A percentile compares a stretch with the other conserved stretches of the same genome.
Conservation (phyloP, 2,113 vertebrate genomes). For the Erythrolamprus reginae region DNA sequence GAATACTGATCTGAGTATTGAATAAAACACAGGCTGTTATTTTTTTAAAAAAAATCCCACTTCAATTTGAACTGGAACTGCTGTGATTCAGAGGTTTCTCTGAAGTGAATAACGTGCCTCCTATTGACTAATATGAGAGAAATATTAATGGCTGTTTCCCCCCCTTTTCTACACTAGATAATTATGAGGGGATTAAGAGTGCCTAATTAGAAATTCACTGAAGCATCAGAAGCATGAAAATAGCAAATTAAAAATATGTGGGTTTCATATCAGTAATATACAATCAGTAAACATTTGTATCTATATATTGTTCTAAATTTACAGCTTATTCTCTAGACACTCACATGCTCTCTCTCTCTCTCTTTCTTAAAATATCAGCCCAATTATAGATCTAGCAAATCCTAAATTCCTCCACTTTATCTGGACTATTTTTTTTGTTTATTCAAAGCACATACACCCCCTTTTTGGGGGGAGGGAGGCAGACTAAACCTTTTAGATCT, state of each 20-base stretch:
- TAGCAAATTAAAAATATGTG: not conserved
- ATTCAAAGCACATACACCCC: not conserved
- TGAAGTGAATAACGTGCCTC: not conserved
- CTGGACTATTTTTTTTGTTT: not conserved
- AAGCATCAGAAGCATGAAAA: not conserved
- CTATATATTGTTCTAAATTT: not conserved
- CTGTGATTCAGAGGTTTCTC: not conserved
- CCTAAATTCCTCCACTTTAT: not conserved
- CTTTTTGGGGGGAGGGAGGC: not conserved
- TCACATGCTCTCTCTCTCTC: not conserved
- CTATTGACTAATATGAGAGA: not conserved
- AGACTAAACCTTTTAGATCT: not conserved
- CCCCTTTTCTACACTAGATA: not conserved
- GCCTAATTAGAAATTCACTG: not conserved
- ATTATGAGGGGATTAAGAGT: not conserved
- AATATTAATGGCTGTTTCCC: not conserved
- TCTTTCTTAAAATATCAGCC: not conserved
- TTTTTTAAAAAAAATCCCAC: not conserved
- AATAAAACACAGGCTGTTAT: not conserved
- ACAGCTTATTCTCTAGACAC: not conserved
- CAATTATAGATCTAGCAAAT: not conserved
- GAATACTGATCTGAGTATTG: not conserved
- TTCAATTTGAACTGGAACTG: not conserved
- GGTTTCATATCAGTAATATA: not conserved
- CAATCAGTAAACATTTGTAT: not conserved